Percentiles rank a stretch among this genome's conserved stretches.
Evolutionary conservation across 2,113 vertebrate species (phyloP).

Genomic region (Sylvia atricapilla): DNA sequence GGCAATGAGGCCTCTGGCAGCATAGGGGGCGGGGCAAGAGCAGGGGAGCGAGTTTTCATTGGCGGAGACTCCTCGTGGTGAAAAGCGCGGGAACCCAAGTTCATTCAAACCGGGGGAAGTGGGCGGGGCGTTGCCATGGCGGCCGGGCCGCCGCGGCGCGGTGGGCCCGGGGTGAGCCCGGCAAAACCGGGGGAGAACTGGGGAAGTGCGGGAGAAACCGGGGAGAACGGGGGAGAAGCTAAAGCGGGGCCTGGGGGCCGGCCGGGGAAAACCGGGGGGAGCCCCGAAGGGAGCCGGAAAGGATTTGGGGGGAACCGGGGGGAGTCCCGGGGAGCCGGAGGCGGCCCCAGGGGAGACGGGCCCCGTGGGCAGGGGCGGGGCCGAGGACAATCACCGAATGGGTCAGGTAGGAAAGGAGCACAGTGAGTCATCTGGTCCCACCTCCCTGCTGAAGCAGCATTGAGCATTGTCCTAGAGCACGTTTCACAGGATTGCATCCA

Average conservation of each 20-base stretch:
- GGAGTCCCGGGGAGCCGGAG: background rate
- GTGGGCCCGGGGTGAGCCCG: background rate
- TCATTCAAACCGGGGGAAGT: background rate
- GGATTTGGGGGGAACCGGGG: no score
- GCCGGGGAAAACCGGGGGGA: background rate
- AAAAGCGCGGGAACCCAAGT: background rate
- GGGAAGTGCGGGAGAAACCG: background rate
- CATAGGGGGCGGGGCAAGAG: fast-evolving
- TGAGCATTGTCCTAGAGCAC: background rate
- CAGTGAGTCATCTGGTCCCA: background rate
- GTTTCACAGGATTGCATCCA: background rate
- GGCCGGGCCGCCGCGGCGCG: no score
- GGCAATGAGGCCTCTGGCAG: fast-evolving
- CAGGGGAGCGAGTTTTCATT: background rate
- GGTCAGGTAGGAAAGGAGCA: fast-evolving
- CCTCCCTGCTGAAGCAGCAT: background rate
- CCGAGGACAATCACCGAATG: background rate
- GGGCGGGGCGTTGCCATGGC: background rate
- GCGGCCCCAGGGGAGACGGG: no score
- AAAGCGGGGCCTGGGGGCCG: background rate
- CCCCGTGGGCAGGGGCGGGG: background rate
- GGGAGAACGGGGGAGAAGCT: no score
- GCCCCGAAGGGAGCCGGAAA: no score
- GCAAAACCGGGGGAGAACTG: background rate
- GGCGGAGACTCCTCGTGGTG: background rate